These are phyloP conservation scores for Micromesistius poutassou DNA, from an alignment of 2,797 vertebrate species.

Conservation along the genomic window DNA sequence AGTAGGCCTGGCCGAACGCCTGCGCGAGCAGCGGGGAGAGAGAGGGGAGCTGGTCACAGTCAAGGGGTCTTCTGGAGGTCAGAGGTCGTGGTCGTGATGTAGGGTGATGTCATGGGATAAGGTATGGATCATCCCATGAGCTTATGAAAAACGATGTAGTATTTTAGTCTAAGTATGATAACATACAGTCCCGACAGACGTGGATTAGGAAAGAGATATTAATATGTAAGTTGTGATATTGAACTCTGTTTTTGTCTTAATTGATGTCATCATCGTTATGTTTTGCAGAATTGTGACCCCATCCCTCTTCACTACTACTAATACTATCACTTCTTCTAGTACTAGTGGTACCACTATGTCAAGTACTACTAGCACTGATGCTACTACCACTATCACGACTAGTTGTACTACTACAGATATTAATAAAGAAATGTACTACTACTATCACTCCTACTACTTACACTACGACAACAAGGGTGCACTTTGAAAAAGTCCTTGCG, in stretches of 20 bases:
- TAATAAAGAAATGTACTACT: neutral
- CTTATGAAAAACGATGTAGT: neutral
- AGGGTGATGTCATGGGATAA: neutral
- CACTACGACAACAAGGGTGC: neutral
- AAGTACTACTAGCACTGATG: neutral
- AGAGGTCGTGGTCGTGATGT: too few relatives aligned
- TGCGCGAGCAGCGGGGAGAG: slow-evolving; percentile 40
- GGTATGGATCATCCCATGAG: too few relatives aligned
- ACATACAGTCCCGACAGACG: neutral
- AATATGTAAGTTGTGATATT: neutral
- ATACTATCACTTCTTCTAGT: too few relatives aligned
- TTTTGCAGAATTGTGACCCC: neutral
- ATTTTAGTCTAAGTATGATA: neutral
- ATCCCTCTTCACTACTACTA: neutral
- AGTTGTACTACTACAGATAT: neutral
- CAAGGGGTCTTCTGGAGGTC: neutral
- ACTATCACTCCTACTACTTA: neutral
- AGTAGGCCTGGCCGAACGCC: slow-evolving; percentile 94
- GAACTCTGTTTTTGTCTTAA: neutral
- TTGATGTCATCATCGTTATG: neutral
- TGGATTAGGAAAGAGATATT: neutral
- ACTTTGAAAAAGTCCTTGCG: neutral
- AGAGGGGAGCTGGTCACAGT: neutral
- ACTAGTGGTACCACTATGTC: neutral
- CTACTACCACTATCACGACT: neutral